Conservation (phyloP, 2,113 vertebrate species). For the Rhinichthys klamathensis region DNA sequence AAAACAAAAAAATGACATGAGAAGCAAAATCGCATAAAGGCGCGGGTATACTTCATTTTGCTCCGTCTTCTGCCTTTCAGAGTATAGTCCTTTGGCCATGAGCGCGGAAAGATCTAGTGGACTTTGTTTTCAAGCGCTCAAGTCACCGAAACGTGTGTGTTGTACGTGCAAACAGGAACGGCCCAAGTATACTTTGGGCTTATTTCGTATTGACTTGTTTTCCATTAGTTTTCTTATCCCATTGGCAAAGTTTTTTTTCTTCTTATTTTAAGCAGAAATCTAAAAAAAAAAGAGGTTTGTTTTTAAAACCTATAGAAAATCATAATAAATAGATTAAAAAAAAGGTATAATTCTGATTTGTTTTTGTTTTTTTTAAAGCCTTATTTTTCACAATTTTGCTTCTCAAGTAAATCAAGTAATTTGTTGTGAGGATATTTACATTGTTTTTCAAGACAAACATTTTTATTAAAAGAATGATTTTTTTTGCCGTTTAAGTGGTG, state of each 20-base stretch:
- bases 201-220: background rate
- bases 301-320: background rate
- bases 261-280: constrained; percentile 4
- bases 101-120: no score
- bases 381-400: background rate
- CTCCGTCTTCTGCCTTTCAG: no score
- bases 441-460: background rate
- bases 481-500: background rate
- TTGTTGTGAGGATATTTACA: background rate
- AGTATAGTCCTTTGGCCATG: no score
- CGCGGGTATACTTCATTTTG: no score
- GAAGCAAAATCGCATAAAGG: background rate
- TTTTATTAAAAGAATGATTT: background rate
- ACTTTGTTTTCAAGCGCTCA: no score
- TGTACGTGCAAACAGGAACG: no score
- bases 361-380: background rate
- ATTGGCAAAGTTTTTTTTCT: background rate
- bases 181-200: no score
- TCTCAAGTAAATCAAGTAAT: background rate
- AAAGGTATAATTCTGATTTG: background rate
- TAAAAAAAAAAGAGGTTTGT: constrained; percentile 3
- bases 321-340: background rate
- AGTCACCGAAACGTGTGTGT: no score
- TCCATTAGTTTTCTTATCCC: background rate
- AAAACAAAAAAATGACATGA: background rate